These are phyloP conservation scores for Lucifuga dentata DNA, from an alignment of 2,113 vertebrate genomes.

Conservation along the genomic window DNA sequence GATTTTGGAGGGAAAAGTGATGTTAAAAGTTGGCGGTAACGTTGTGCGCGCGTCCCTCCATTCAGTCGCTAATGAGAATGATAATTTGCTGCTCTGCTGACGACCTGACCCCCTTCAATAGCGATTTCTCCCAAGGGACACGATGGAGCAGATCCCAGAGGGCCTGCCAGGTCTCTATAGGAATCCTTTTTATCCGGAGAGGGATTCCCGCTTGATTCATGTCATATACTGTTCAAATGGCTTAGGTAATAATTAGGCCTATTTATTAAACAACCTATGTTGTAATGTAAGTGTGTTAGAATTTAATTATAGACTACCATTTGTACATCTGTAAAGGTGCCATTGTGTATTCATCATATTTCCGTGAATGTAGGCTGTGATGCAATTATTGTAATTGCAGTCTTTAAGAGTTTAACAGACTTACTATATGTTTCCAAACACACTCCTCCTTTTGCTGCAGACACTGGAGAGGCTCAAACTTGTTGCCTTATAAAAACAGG, in stretches of 20 bases:
- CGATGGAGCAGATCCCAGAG: conserved; percentile 77
- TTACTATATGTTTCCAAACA: conserved; percentile 1
- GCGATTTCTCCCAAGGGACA: conserved; percentile 78
- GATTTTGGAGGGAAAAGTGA: conserved; percentile 71
- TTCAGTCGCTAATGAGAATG: conserved; percentile 82
- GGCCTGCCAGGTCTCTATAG: conserved; percentile 65
- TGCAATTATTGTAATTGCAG: too few species aligned
- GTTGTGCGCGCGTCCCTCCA: conserved; percentile 57
- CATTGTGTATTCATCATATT: too few species aligned
- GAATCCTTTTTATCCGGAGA: conserved; percentile 72
- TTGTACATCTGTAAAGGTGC: too few species aligned
- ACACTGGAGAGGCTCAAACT: conserved; percentile 9
- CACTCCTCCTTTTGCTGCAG: not conserved
- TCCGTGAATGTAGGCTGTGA: too few species aligned
- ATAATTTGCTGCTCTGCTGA: conserved; percentile 81
- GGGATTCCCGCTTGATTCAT: conserved; percentile 63
- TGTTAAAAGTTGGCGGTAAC: conserved; percentile 58
- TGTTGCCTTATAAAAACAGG: conserved; percentile 30
- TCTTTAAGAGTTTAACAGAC: conserved; percentile 3
- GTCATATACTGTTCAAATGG: not conserved
- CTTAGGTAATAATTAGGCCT: too few species aligned
- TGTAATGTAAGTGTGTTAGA: too few species aligned
- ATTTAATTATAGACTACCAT: too few species aligned
- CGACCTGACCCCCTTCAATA: conserved; percentile 82
- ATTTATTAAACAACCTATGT: too few species aligned